phyloP scores from a whole-genome alignment of 1,140 invertebrate species.

The Pararge aegeria region DNA sequence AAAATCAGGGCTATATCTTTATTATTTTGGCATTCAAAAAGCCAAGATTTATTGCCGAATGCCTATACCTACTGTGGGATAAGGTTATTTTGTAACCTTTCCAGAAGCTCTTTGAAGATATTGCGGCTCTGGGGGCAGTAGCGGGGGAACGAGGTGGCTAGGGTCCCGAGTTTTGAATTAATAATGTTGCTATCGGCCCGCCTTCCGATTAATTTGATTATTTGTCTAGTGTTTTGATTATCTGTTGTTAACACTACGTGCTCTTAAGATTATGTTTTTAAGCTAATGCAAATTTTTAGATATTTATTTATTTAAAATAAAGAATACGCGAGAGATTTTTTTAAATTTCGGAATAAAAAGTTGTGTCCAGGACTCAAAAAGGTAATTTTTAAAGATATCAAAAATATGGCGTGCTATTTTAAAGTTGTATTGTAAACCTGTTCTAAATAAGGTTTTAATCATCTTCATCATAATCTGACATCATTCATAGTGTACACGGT shows the following conservation, averaged over 20 bases:
- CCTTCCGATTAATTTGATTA: conserved; percentile 76
- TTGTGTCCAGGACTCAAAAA: too few species aligned
- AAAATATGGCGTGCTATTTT: too few species aligned
- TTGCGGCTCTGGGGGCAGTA: conserved; percentile 39
- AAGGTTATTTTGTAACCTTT: conserved; percentile 40
- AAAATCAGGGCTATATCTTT: too few species aligned
- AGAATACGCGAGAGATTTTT: too few species aligned
- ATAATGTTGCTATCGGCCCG: conserved; percentile 75
- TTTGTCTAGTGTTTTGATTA: conserved; percentile 51
- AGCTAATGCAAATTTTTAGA: too few species aligned
- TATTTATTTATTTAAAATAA: too few species aligned
- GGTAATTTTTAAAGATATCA: too few species aligned
- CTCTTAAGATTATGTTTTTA: conserved; percentile 8
- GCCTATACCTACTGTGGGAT: conserved; percentile 21
- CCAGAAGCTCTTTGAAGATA: conserved; percentile 41
- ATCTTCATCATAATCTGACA: too few species aligned
- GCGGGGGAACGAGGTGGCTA: conserved; percentile 28
- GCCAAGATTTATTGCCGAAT: conserved; percentile 25
- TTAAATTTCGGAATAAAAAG: too few species aligned
- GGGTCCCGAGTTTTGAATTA: conserved; percentile 61
- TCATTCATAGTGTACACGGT: too few species aligned
- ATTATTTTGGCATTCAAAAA: conserved; percentile 6
- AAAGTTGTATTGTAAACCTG: too few species aligned
- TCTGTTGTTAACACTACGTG: conserved; percentile 23
- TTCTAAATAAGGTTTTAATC: too few species aligned